Conservation (phyloP, 2,797 vertebrate species). For the Sternotherus odoratus region DNA sequence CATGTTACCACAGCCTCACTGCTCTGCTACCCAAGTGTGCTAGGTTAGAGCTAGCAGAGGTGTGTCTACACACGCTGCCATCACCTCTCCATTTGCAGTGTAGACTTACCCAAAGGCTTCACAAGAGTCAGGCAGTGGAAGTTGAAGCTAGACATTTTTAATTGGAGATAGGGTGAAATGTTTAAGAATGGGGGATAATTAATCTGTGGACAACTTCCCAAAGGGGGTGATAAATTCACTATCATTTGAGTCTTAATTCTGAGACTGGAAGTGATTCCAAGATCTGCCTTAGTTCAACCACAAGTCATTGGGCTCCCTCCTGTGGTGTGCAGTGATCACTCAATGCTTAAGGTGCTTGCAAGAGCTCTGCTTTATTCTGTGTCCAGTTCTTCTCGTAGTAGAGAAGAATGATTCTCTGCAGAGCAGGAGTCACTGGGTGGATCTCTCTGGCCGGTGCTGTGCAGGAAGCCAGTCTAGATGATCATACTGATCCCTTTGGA, state of each 20-base stretch:
- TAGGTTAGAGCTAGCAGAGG: background rate
- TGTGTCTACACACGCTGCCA: background rate
- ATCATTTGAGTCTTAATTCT: background rate
- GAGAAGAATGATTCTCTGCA: constrained; percentile 7
- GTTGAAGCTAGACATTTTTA: background rate
- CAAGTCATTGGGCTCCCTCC: background rate
- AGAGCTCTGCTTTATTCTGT: too few relatives aligned
- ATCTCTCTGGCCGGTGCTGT: background rate
- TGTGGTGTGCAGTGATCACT: too few relatives aligned
- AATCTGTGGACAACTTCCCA: constrained; percentile 16
- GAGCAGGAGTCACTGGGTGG: background rate
- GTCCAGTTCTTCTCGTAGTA: too few relatives aligned
- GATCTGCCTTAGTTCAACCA: background rate
- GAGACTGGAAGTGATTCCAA: background rate
- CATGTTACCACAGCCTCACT: background rate
- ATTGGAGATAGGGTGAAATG: background rate
- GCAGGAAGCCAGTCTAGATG: background rate
- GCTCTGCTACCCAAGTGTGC: background rate
- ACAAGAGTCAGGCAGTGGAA: background rate
- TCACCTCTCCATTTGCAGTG: background rate
- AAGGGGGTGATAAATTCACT: background rate
- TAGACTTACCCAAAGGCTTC: background rate
- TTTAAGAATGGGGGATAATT: background rate
- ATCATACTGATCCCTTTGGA: background rate
- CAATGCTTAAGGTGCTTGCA: too few relatives aligned